Evolutionary conservation across 2,888 invertebrate genomes (phyloP).

Genomic region (Harpagoxenus sublaevis): DNA sequence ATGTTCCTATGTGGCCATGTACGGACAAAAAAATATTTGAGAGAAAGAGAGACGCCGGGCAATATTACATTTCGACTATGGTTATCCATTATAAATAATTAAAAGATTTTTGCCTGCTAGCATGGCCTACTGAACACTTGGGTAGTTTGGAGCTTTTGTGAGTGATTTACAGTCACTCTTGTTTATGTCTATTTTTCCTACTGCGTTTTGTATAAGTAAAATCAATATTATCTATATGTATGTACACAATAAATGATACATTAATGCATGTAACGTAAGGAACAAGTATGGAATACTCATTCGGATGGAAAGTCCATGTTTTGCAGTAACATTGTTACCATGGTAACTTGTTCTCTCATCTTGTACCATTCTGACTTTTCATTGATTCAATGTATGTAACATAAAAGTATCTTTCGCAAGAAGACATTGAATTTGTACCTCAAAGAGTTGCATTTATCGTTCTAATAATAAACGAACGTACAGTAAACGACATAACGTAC

Average conservation of each 20-base stretch:
- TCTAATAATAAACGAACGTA: not conserved
- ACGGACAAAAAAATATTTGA: constrained; percentile 38
- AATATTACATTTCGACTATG: constrained; percentile 70
- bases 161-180: constrained; percentile 65
- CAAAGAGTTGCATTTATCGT: constrained; percentile 12
- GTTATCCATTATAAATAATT: constrained; percentile 69
- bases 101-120: constrained; percentile 71
- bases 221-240: constrained; percentile 57
- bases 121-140: constrained; percentile 76
- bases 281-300: constrained; percentile 52
- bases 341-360: constrained; percentile 68
- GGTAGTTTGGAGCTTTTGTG: constrained; percentile 73
- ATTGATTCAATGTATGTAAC: not conserved
- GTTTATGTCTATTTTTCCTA: constrained; percentile 60
- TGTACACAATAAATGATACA: constrained; percentile 25
- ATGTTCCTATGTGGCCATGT: constrained; percentile 4
- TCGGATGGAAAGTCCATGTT: constrained; percentile 63
- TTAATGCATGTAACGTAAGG: constrained; percentile 20
- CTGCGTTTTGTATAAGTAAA: constrained; percentile 64
- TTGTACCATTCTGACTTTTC: constrained; percentile 44
- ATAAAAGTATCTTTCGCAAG: constrained; percentile 16
- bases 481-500: not conserved
- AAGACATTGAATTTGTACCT: constrained; percentile 12
- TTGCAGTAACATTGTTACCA: constrained; percentile 77
- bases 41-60: constrained; percentile 24